phyloP scores from a whole-genome alignment of 2,113 vertebrate genomes.

The Marcusenius ussheri region DNA sequence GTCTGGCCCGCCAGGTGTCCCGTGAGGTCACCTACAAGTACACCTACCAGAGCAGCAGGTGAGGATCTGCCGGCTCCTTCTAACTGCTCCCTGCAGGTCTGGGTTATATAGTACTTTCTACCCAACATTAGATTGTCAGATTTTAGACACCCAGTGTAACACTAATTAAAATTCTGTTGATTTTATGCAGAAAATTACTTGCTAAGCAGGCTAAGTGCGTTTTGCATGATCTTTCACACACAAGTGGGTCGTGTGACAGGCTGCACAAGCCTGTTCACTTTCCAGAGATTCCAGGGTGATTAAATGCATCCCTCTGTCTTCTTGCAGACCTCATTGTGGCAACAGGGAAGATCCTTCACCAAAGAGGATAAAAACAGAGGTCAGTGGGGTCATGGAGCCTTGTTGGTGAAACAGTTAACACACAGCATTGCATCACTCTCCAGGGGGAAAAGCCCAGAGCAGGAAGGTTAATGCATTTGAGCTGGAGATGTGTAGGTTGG shows the following conservation, averaged over 20 bases:
- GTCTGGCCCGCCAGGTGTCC: conserved; percentile 73
- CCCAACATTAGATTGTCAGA: not conserved
- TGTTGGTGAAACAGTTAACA: not conserved
- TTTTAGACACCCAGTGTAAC: not conserved
- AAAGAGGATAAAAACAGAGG: conserved; percentile 83
- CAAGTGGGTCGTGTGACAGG: not conserved
- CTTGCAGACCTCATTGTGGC: conserved; percentile 62
- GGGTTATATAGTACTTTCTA: not conserved
- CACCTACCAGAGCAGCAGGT: conserved; percentile 81
- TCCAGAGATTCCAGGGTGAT: not conserved
- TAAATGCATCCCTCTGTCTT: not conserved
- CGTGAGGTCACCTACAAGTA: conserved; percentile 85
- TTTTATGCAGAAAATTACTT: not conserved
- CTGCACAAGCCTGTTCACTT: not conserved
- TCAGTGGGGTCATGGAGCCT: conserved; percentile 35
- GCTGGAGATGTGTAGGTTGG: not conserved
- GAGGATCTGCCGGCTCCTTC: conserved; percentile 33
- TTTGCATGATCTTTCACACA: not conserved
- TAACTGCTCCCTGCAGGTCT: not conserved
- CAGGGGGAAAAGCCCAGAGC: not conserved
- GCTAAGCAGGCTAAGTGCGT: not conserved
- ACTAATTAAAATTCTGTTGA: not conserved
- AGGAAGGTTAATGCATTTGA: not conserved
- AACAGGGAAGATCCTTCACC: conserved; percentile 78
- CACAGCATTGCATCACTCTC: not conserved